Percentiles rank a stretch among this genome's conserved stretches.
Conservation (phyloP, 37 sponge, comb jelly and placozoan genomes). For the Halisarca cf. caerulea region DNA sequence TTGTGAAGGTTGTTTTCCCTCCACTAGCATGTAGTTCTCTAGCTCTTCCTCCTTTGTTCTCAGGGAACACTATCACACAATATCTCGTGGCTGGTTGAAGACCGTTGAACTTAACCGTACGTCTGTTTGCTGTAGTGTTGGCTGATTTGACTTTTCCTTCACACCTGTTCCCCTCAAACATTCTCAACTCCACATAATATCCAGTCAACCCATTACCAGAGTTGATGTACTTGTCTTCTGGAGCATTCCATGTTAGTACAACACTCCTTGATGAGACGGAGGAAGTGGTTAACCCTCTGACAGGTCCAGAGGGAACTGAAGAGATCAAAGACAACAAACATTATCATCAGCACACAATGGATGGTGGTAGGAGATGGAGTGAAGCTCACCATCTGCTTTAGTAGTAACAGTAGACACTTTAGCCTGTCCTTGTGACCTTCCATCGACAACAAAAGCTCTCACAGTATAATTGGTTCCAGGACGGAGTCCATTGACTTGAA, state of each 20-base stretch:
- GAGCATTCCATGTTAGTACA: constrained; percentile 12
- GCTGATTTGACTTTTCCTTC: neutral
- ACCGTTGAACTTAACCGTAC: neutral
- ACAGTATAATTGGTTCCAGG: neutral
- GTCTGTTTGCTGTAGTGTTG: neutral
- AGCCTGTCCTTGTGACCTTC: neutral
- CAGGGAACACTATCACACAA: neutral
- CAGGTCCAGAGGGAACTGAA: constrained; percentile 22
- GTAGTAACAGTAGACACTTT: neutral
- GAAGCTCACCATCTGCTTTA: neutral
- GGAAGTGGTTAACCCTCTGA: neutral
- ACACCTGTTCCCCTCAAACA: neutral
- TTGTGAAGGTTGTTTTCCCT: neutral
- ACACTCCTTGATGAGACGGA: neutral
- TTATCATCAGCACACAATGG: neutral
- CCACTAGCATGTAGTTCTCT: neutral
- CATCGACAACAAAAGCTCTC: constrained; percentile 1
- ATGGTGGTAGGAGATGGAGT: neutral
- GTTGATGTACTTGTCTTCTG: neutral
- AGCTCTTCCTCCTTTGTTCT: neutral
- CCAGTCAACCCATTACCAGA: neutral
- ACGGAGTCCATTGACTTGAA: neutral
- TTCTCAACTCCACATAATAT: neutral
- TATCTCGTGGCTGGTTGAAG: neutral
- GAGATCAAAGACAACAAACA: neutral